Evolutionary conservation across 2,797 vertebrate species (phyloP), one percentile per base, ranked within the genome.

Genomic region (Karalla daura): DNA sequence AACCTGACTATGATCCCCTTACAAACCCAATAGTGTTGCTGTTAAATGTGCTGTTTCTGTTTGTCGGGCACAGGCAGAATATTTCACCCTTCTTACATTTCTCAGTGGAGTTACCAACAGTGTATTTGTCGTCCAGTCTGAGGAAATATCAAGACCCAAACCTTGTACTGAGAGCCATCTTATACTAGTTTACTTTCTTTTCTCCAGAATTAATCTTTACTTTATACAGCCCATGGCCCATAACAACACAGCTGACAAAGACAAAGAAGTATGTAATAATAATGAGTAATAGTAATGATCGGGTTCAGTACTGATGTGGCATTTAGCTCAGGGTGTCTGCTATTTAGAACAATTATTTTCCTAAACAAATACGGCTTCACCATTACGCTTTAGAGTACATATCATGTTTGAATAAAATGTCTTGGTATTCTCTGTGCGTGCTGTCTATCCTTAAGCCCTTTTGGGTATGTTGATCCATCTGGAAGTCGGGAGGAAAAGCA

Each of bases 271-370:
- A 15, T 35, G 24, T n/a, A 60, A 23, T 17, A 2, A 30, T 41
- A 63, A 36, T 15, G 7, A 44, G 49, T 58, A 32, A 52, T 52
- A 33, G 49, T 24, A 36, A 21, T 53, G 12, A 59, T 49, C 2
- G 0, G 13, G 23, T 14, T 27, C 17, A 8, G 3, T 32, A 23
- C 15, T 1, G 0, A 15, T 37, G 17, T 12, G 13, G 5, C 18
- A 2, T 45, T 2, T 39, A 33, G 12, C 27, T 33, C 13, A 28
- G n/a, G n/a, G n/a, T n/a, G n/a, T n/a, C 28, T 23, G 5, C 5
- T 18, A 21, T 32, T 43, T 2, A 17, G 4, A 44, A 28, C 7
- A n/a, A 61, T 27, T 2, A 11, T 33, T 50, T 63, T 9, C 17
- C 21, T 41, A 1, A 21, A 52, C 18, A 55, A 60, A 65, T 37